A percentile compares a stretch with the other conserved stretches of the same genome.
These are phyloP conservation scores for Aphaenogaster rudis DNA, from an alignment of 1,140 invertebrate species.

Conservation along the genomic window DNA sequence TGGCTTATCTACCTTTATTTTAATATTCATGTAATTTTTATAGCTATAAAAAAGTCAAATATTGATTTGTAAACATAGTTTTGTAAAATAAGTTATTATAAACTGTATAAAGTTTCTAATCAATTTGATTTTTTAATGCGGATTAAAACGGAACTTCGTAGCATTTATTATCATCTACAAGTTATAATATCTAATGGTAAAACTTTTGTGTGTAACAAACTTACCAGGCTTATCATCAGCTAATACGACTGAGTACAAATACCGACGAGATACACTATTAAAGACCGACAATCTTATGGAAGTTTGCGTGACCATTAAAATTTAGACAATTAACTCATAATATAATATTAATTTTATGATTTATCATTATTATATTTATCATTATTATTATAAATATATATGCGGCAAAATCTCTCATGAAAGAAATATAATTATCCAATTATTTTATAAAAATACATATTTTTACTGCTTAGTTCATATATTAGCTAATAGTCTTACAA, in stretches of 20 bases:
- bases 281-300: too few species aligned
- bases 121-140: not conserved
- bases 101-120: not conserved
- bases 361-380: too few species aligned
- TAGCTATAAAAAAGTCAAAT: not conserved
- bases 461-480: too few species aligned
- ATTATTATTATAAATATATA: too few species aligned
- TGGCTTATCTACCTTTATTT: not conserved
- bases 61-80: slow-evolving; percentile 14
- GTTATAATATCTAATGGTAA: not conserved
- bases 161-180: not conserved
- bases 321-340: too few species aligned
- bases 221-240: slow-evolving; percentile 5
- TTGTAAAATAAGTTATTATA: not conserved
- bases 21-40: not conserved
- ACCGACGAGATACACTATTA: too few species aligned
- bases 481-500: too few species aligned
- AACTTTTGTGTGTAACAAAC: not conserved
- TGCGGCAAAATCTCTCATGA: too few species aligned
- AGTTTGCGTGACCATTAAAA: too few species aligned
- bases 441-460: too few species aligned
- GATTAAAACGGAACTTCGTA: not conserved
- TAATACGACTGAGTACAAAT: slow-evolving; percentile 3
- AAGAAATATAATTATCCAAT: too few species aligned
- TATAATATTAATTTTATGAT: too few species aligned